Conservation (phyloP, 2,888 invertebrate genomes). For the Deilephila elpenor region DNA sequence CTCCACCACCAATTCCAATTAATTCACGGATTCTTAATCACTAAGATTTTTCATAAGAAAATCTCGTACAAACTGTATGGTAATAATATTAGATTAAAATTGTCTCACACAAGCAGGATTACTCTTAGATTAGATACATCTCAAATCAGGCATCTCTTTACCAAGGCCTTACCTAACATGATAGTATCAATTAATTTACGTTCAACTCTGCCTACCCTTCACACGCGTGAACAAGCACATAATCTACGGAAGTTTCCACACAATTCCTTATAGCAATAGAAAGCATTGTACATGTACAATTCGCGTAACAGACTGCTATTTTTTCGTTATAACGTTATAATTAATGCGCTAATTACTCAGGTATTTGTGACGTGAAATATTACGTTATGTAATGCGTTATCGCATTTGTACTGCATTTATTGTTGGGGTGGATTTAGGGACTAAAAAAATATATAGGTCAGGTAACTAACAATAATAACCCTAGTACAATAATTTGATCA, state of each 20-base stretch:
- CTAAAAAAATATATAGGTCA: too few relatives aligned
- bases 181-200: neutral
- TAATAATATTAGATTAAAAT: too few relatives aligned
- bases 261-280: slow-evolving; percentile 17
- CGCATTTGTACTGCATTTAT: neutral
- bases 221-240: slow-evolving; percentile 17
- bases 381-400: slow-evolving; percentile 20
- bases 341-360: slow-evolving; percentile 5
- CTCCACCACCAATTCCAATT: too few relatives aligned
- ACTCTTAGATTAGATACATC: too few relatives aligned
- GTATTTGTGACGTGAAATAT: slow-evolving; percentile 15
- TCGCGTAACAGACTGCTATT: slow-evolving; percentile 9
- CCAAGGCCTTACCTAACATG: neutral
- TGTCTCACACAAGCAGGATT: too few relatives aligned
- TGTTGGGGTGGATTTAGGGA: neutral
- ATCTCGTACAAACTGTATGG: too few relatives aligned
- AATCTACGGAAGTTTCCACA: slow-evolving; percentile 11
- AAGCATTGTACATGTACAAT: slow-evolving; percentile 7
- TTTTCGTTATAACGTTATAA: slow-evolving; percentile 2
- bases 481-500: too few relatives aligned
- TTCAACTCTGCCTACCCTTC: neutral
- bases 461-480: too few relatives aligned
- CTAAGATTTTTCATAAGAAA: too few relatives aligned
- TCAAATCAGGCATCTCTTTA: too few relatives aligned
- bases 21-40: too few relatives aligned